Percentiles rank a stretch among this genome's conserved stretches.
phyloP scores from a whole-genome alignment of 2,113 vertebrate species.

The Indicator indicator region DNA sequence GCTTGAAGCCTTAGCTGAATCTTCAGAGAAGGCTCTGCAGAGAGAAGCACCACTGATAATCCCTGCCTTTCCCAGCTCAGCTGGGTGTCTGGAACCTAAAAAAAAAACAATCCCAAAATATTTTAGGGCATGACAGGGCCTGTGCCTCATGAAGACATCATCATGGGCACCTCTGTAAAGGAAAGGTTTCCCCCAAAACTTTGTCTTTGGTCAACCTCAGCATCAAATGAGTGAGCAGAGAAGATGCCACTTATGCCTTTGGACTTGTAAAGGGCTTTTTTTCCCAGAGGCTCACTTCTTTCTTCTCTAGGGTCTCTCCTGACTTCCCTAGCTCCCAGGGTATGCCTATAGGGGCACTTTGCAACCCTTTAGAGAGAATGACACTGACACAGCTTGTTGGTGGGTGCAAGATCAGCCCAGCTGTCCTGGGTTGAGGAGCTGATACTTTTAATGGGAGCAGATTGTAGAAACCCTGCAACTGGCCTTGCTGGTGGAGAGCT shows the following conservation, averaged over 20 bases:
- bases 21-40: not conserved
- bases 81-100: not conserved
- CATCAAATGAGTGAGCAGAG: not conserved
- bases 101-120: not conserved
- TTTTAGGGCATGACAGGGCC: not conserved
- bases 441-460: not conserved
- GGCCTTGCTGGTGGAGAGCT: not conserved
- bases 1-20: not conserved
- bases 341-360: rapidly evolving
- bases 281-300: not conserved
- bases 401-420: not conserved
- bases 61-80: not conserved
- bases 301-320: not conserved
- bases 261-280: not conserved
- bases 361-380: not conserved
- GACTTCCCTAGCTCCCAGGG: not conserved
- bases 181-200: not conserved
- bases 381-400: not conserved
- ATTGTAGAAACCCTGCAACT: not conserved
- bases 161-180: not conserved
- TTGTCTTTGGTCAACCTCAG: not conserved
- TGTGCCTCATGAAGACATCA: not conserved
- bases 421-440: not conserved
- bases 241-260: not conserved
- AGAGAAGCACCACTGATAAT: not conserved